Evolutionary conservation across 2,113 vertebrate species (phyloP).

Genomic region (Xenus cinereus): DNA sequence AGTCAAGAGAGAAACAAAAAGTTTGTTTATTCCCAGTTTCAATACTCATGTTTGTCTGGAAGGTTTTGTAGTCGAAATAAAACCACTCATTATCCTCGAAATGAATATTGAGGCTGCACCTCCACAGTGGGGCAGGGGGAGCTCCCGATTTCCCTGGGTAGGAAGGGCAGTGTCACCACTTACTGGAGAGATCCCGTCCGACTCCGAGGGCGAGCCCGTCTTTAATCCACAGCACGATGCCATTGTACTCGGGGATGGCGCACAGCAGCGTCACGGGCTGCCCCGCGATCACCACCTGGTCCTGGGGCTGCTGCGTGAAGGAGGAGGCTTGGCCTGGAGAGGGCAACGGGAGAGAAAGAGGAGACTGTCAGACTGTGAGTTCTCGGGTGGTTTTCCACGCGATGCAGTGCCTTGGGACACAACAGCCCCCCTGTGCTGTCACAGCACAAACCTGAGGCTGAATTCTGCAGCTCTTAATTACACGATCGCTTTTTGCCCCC

Average conservation of each 20-base stretch:
- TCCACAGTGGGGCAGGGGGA: neutral
- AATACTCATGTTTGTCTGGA: neutral
- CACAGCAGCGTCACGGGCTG: conserved; percentile 92
- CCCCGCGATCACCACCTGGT: conserved; percentile 93
- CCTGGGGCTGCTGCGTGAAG: conserved; percentile 95
- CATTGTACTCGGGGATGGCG: conserved; percentile 91
- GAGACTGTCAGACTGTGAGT: neutral
- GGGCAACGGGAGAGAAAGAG: neutral
- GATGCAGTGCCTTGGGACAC: accelerated
- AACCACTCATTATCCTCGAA: neutral
- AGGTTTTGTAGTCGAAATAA: neutral
- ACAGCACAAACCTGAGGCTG: neutral
- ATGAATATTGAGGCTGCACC: neutral
- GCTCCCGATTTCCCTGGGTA: accelerated
- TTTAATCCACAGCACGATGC: conserved; percentile 96
- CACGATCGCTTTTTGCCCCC: too few relatives aligned
- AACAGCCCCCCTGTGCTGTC: neutral
- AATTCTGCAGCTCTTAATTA: neutral
- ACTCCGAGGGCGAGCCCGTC: conserved; percentile 93
- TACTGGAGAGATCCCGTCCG: conserved; percentile 93
- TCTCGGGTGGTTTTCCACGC: accelerated
- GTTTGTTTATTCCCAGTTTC: neutral
- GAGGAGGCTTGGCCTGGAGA: conserved; percentile 82
- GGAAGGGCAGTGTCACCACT: neutral
- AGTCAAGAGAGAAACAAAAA: neutral